phyloP scores from a whole-genome alignment of 1,140 invertebrate genomes.

The Whitmania pigra region DNA sequence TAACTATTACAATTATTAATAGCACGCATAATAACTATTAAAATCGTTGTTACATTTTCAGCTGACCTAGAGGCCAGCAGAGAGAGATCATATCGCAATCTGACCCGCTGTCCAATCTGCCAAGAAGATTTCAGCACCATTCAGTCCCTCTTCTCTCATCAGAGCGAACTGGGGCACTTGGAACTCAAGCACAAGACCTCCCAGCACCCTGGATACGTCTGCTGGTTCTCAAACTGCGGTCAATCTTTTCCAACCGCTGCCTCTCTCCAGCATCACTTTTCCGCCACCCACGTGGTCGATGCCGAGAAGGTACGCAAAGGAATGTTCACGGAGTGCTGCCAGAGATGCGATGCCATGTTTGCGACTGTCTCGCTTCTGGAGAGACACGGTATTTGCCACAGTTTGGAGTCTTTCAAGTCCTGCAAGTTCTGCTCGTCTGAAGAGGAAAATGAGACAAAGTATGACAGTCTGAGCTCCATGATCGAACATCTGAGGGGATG shows the following conservation, averaged over 20 bases:
- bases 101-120: conserved; percentile 57
- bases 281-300: conserved; percentile 61
- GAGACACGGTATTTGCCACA: not conserved
- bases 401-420: not conserved
- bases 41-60: not conserved
- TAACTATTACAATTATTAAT: not conserved
- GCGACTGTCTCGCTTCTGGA: not conserved
- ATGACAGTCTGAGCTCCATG: not conserved
- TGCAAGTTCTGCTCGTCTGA: not conserved
- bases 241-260: conserved; percentile 65
- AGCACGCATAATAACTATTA: not conserved
- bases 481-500: not conserved
- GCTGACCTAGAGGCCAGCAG: conserved; percentile 28
- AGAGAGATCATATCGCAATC: conserved; percentile 39
- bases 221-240: conserved; percentile 76
- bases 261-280: conserved; percentile 60
- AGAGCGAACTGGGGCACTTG: conserved; percentile 68
- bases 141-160: conserved; percentile 67
- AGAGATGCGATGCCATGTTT: not conserved
- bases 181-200: conserved; percentile 69
- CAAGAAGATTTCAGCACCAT: conserved; percentile 58
- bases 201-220: conserved; percentile 67
- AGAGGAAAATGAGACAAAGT: not conserved
- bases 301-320: not conserved
- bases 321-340: not conserved